Evolutionary conservation across 2,797 vertebrate genomes (phyloP).

Genomic region (Pseudopleuronectes americanus): DNA sequence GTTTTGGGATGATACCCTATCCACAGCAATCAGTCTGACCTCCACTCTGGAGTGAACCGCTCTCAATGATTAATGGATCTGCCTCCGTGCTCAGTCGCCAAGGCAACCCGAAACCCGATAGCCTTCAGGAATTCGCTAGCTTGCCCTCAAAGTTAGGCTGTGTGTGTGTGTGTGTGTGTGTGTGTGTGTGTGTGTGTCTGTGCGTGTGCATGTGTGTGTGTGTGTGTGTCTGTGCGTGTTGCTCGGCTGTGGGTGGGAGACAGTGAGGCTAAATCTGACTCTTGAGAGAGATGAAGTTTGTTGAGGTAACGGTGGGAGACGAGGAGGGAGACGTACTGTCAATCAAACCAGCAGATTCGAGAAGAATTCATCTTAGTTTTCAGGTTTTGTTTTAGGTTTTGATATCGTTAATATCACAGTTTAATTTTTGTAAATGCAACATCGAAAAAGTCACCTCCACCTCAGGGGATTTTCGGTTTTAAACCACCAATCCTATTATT

Average conservation of each 20-base stretch:
- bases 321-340: constrained; percentile 28
- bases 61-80: constrained; percentile 99
- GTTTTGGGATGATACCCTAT: constrained; percentile 97
- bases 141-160: constrained; percentile 76
- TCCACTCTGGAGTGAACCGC: constrained; percentile 93
- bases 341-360: constrained; percentile 27
- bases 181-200: constrained; percentile 50
- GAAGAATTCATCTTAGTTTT: neutral
- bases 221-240: constrained; percentile 18
- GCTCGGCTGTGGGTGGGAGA: constrained; percentile 66
- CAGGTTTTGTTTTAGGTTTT: too few relatives aligned
- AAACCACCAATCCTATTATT: constrained; percentile 25
- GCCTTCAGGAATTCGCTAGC: constrained; percentile 94
- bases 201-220: constrained; percentile 2
- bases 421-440: too few relatives aligned
- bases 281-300: constrained; percentile 70
- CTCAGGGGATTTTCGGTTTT: constrained; percentile 7
- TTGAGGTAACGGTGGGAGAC: constrained; percentile 61
- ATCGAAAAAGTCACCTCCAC: neutral
- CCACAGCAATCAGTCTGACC: constrained; percentile 99
- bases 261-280: constrained; percentile 53
- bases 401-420: too few relatives aligned
- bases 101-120: constrained; percentile 97
- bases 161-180: constrained; percentile 50
- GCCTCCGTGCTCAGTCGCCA: constrained; percentile 97